Evolutionary conservation across 2,888 invertebrate genomes (phyloP).

Genomic region (Shargacucullia verbasci): DNA sequence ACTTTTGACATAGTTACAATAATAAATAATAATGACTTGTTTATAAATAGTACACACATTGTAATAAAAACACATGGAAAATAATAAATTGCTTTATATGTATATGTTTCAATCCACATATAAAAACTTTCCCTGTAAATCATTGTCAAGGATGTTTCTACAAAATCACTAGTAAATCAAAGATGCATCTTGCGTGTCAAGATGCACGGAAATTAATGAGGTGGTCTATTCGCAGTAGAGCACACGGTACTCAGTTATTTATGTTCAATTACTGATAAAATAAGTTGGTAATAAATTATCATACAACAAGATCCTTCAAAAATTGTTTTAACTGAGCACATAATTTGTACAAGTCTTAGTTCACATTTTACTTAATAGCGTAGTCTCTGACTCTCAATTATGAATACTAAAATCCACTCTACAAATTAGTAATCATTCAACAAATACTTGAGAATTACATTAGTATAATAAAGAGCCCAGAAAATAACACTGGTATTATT

Average conservation of each 20-base stretch:
- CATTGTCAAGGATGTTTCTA: slow-evolving; percentile 5
- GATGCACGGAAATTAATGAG: slow-evolving; percentile 16
- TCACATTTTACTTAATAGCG: too few species aligned
- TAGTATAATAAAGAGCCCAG: neutral
- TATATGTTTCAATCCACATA: too few species aligned
- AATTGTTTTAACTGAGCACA: too few species aligned
- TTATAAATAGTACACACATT: slow-evolving; percentile 29
- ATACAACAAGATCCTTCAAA: too few species aligned
- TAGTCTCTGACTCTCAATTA: too few species aligned
- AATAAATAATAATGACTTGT: slow-evolving; percentile 64
- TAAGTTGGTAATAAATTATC: neutral
- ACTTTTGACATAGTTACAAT: slow-evolving; percentile 75
- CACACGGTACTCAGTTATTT: neutral
- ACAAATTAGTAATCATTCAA: too few species aligned
- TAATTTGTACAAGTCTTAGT: too few species aligned
- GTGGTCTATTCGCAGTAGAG: slow-evolving; percentile 13
- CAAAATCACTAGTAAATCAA: slow-evolving; percentile 27
- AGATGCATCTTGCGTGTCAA: slow-evolving; percentile 2
- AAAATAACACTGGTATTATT: neutral
- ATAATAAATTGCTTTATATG: neutral
- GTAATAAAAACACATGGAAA: slow-evolving; percentile 4
- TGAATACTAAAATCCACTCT: too few species aligned
- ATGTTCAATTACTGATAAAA: neutral
- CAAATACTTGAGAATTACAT: too few species aligned
- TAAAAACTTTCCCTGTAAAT: neutral